Evolutionary conservation across 2,888 invertebrate species (phyloP).

Genomic region (Dryadula phaetusa): DNA sequence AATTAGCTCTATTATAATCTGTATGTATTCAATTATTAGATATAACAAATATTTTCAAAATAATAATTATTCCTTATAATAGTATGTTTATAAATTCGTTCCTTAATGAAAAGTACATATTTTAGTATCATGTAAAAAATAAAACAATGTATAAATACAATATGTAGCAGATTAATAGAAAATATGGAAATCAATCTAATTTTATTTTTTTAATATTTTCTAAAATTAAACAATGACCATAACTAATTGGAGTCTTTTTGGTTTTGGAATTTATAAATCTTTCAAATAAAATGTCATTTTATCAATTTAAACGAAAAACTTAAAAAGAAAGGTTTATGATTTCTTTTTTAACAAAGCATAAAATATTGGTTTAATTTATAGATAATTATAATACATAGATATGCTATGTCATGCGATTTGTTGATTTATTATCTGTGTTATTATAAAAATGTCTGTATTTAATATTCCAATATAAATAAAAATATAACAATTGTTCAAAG

Average conservation of each 20-base stretch:
- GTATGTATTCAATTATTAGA: constrained; percentile 3
- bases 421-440: neutral
- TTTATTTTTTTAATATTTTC: neutral
- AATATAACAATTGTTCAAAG: neutral
- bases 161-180: too few relatives aligned
- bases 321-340: too few relatives aligned
- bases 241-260: neutral
- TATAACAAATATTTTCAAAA: neutral
- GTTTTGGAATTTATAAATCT: neutral
- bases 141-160: too few relatives aligned
- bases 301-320: too few relatives aligned
- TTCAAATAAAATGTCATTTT: too few relatives aligned
- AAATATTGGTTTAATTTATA: neutral
- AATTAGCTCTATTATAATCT: neutral
- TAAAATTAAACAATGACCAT: constrained; percentile 18
- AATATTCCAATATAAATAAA: neutral
- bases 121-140: neutral
- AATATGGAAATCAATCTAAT: too few relatives aligned
- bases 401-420: neutral
- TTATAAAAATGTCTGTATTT: too few relatives aligned
- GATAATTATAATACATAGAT: neutral
- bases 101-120: neutral
- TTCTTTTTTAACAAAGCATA: neutral
- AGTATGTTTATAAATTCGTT: neutral
- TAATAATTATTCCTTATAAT: neutral